Conservation (phyloP, 2,888 invertebrate genomes). For the Drosophila nr. perissopoda region DNA sequence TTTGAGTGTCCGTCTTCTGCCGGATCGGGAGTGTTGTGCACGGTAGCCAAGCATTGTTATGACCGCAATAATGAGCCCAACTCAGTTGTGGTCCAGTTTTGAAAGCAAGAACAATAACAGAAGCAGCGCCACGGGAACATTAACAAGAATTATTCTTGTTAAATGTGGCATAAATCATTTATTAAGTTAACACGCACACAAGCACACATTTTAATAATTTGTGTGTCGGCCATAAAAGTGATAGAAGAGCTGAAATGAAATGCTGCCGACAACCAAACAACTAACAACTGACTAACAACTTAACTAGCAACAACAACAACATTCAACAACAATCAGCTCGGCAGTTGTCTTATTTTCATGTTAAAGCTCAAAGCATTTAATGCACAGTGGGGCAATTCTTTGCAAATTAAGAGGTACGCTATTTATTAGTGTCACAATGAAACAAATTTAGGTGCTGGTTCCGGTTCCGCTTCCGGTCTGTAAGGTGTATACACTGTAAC, state of each 20-base stretch:
- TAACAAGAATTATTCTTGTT: constrained; percentile 73
- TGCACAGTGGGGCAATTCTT: constrained; percentile 50
- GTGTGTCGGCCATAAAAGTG: constrained; percentile 49
- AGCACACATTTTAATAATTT: constrained; percentile 34
- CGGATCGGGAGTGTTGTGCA: constrained; percentile 7
- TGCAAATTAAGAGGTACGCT: neutral
- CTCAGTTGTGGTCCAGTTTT: constrained; percentile 64
- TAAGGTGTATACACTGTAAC: neutral
- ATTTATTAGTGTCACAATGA: neutral
- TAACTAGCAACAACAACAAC: constrained; percentile 31
- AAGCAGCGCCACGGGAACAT: constrained; percentile 33
- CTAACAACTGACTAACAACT: constrained; percentile 8
- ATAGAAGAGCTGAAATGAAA: constrained; percentile 58
- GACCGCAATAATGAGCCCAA: constrained; percentile 36
- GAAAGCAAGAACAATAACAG: constrained; percentile 21
- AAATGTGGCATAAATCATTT: constrained; percentile 69
- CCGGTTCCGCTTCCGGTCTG: neutral
- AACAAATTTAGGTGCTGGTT: neutral
- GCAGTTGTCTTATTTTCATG: constrained; percentile 74
- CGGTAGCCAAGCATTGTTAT: constrained; percentile 31
- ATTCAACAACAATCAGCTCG: constrained; percentile 47
- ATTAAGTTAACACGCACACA: constrained; percentile 37
- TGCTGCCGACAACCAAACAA: constrained; percentile 39
- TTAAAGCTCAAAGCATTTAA: constrained; percentile 53
- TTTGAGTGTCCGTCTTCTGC: neutral